phyloP scores from a whole-genome alignment of 2,797 vertebrate genomes.

The Anisognathus igniventris region DNA sequence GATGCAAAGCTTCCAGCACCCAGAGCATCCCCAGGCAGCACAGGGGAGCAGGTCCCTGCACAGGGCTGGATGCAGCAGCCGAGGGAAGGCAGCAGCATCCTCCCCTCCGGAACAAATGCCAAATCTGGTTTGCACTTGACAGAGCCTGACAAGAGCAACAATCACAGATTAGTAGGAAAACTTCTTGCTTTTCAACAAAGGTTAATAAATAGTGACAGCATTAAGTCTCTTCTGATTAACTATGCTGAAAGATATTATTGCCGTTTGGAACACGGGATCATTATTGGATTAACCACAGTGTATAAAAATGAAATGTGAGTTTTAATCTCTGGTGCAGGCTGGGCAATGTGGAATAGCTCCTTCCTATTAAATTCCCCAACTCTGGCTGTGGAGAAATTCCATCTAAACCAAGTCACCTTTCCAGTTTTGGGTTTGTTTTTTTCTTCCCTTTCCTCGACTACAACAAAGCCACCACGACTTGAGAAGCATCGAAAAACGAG shows the following conservation, averaged over 20 bases:
- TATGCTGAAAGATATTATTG: constrained; percentile 93
- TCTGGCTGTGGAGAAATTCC: neutral
- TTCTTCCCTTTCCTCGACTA: neutral
- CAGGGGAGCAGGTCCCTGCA: rapidly evolving
- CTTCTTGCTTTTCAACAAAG: constrained; percentile 96
- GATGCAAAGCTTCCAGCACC: neutral
- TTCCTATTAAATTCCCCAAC: constrained; percentile 68
- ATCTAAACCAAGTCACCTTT: neutral
- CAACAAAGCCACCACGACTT: rapidly evolving
- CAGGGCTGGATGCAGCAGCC: neutral
- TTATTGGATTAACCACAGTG: constrained; percentile 96
- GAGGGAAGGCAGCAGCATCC: constrained; percentile 71
- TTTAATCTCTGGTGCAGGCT: constrained; percentile 80
- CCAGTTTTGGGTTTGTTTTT: neutral
- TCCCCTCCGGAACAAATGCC: constrained; percentile 80
- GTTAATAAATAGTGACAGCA: constrained; percentile 99
- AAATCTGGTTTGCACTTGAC: constrained; percentile 84
- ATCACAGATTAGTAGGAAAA: constrained; percentile 91
- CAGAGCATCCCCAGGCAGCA: neutral
- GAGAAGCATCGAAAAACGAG: neutral
- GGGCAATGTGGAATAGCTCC: constrained; percentile 61
- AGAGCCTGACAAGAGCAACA: constrained; percentile 91
- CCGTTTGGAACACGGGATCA: constrained; percentile 91
- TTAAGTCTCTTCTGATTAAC: constrained; percentile 98
- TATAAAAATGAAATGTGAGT: constrained; percentile 94